phyloP scores from a whole-genome alignment of 2,113 vertebrate genomes.

The Gyps fulvus region DNA sequence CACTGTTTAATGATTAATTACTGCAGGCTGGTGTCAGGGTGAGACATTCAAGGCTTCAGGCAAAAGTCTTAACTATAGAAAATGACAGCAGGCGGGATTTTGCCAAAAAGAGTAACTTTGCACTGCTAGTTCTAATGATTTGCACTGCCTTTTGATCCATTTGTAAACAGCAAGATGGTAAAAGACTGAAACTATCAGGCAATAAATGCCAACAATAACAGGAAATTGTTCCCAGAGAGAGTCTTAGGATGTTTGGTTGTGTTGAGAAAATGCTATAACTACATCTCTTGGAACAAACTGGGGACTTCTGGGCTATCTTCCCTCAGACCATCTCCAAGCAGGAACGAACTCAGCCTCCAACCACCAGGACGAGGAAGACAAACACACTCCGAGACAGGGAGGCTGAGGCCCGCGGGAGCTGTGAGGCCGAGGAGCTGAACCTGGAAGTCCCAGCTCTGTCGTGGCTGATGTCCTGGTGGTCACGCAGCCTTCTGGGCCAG shows the following conservation, averaged over 20 bases:
- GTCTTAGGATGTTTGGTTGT: constrained; percentile 13
- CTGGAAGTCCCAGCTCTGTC: neutral
- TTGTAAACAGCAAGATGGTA: constrained; percentile 53
- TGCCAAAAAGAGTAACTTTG: constrained; percentile 62
- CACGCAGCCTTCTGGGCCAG: fast-evolving
- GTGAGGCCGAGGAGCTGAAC: neutral
- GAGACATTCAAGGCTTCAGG: constrained; percentile 69
- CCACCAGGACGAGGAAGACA: neutral
- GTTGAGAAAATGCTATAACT: constrained; percentile 18
- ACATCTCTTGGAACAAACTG: constrained; percentile 2
- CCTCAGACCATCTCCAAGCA: neutral
- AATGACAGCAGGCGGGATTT: constrained; percentile 72
- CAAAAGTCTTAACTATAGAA: constrained; percentile 72
- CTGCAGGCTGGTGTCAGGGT: constrained; percentile 74
- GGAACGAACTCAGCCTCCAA: neutral
- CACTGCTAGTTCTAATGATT: constrained; percentile 59
- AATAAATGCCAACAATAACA: constrained; percentile 54
- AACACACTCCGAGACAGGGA: neutral
- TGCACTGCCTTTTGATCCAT: constrained; percentile 52
- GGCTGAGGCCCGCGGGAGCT: too few relatives aligned
- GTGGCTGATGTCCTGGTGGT: fast-evolving
- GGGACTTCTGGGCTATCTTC: neutral
- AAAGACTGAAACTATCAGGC: constrained; percentile 29
- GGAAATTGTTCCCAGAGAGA: constrained; percentile 47
- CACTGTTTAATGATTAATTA: constrained; percentile 83